Conservation (phyloP, 53 echinoderm and acorn worm genomes). For the Pentamera pediparva region DNA sequence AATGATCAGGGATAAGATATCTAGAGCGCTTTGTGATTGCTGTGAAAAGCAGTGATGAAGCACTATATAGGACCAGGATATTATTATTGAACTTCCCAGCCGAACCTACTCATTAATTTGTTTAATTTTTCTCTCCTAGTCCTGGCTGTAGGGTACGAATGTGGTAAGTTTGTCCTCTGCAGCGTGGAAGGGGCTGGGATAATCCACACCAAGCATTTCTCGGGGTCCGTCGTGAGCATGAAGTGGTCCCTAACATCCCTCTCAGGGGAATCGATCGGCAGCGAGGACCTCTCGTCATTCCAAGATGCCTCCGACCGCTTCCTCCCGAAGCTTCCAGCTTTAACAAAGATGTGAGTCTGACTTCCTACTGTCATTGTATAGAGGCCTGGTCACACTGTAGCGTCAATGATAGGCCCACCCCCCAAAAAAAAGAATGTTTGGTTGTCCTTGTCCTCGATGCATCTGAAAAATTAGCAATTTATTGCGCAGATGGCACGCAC, state of each 20-base stretch:
- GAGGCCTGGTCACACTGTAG: too few relatives aligned
- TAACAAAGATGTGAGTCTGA: constrained; percentile 58
- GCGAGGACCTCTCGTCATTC: neutral
- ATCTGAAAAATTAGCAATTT: too few relatives aligned
- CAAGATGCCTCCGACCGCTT: constrained; percentile 65
- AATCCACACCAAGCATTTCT: constrained; percentile 52
- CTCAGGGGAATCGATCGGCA: neutral
- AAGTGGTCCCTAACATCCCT: constrained; percentile 55
- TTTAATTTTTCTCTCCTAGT: constrained; percentile 32
- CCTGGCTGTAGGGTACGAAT: constrained; percentile 74
- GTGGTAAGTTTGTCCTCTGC: constrained; percentile 69
- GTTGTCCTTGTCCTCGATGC: too few relatives aligned
- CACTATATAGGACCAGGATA: too few relatives aligned
- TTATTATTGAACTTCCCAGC: neutral
- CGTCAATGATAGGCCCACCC: too few relatives aligned
- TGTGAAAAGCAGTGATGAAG: too few relatives aligned
- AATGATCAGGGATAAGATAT: too few relatives aligned
- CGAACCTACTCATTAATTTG: neutral
- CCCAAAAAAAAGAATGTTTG: too few relatives aligned
- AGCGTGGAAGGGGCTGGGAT: constrained; percentile 88
- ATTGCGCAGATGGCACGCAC: too few relatives aligned
- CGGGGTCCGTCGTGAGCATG: constrained; percentile 59
- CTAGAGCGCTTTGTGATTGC: too few relatives aligned
- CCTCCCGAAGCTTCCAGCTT: constrained; percentile 70
- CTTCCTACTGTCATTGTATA: too few relatives aligned